These are phyloP conservation scores for Magallana ariakensis DNA, from an alignment of 1,140 invertebrate genomes.

Conservation along the genomic window DNA sequence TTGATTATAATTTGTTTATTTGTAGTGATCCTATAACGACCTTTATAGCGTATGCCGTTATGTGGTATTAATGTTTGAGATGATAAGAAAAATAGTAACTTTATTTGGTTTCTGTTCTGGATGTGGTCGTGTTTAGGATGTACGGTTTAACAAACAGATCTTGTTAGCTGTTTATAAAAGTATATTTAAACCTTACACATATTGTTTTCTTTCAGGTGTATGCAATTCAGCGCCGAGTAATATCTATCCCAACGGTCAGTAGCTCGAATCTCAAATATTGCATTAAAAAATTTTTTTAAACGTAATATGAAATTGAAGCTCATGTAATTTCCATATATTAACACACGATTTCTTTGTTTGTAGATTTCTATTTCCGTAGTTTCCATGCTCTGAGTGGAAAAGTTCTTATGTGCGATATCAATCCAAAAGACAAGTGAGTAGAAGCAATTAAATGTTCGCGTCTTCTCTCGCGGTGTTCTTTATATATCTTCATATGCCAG, in stretches of 20 bases:
- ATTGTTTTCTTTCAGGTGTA: constrained; percentile 43
- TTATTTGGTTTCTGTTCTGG: too few species aligned
- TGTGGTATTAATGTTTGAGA: too few species aligned
- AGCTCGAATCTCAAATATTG: background rate
- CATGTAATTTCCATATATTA: background rate
- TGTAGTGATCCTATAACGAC: too few species aligned
- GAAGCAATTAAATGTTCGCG: background rate
- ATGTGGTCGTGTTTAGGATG: too few species aligned
- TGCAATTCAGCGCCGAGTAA: constrained; percentile 31
- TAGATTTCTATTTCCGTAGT: constrained; percentile 49
- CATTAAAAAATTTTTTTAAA: background rate
- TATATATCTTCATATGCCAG: too few species aligned
- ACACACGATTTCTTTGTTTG: background rate
- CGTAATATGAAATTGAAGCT: background rate
- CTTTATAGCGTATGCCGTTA: too few species aligned
- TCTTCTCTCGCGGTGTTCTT: too few species aligned
- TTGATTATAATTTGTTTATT: too few species aligned
- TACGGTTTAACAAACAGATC: too few species aligned
- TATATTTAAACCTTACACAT: too few species aligned
- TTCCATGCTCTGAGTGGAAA: constrained; percentile 42
- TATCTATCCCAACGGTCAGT: constrained; percentile 37
- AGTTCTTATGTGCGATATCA: constrained; percentile 49
- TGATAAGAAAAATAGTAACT: too few species aligned
- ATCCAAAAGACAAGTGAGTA: constrained; percentile 44
- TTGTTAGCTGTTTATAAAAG: too few species aligned